Base-by-base conservation (phyloP, 2,113 vertebrate species). In the Lagenorhynchus albirostris region DNA sequence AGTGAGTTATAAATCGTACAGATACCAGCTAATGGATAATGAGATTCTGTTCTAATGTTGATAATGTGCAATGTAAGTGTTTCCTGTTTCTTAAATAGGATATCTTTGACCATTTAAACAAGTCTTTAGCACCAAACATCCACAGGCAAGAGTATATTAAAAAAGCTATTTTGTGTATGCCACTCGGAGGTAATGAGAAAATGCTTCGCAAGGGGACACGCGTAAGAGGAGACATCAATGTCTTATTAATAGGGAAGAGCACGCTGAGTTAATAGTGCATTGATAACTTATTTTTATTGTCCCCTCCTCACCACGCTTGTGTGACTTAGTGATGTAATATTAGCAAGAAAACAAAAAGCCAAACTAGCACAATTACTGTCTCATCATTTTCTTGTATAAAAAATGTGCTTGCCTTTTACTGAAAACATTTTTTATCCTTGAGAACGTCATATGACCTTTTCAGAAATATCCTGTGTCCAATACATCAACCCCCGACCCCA, bases 241-340 rank as follows among this genome's bases (percentile, higher is more conserved):
- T 99, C 96, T 98, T 99, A 84, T 99, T 99, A 98, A 99, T 99
- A 98, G 99, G 99, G 99, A 97, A 98, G 98, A 98, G 97, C 90
- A 50, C 84, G 65, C 97, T 77, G 98, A 98, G 98, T 98, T 99
- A 99, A 98, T 98, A 98, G 98, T 95, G 98, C 98, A 98, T 98
- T 98, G 98, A 98, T 98, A 98, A 98, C 98, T 98, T 99, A 98
- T 98, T 99, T 97, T 99, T 99, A 98, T 98, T 98, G 97, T 98
- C 97, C 95, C 96, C 96, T 98, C 96, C 79, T 98, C 97, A 94
- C 97, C 97, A 95, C 18, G 80, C 98, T 97, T 97, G 91, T 67
- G 41, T 94, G 96, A 94, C 58, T 98, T 73, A 9, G 87, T 98
- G 98, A 98, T 98, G 95, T 98, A 98, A 98, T 98, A 98, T 98